These are phyloP conservation scores for Pheosia gnoma DNA, from an alignment of 2,888 invertebrate genomes.

Conservation along the genomic window DNA sequence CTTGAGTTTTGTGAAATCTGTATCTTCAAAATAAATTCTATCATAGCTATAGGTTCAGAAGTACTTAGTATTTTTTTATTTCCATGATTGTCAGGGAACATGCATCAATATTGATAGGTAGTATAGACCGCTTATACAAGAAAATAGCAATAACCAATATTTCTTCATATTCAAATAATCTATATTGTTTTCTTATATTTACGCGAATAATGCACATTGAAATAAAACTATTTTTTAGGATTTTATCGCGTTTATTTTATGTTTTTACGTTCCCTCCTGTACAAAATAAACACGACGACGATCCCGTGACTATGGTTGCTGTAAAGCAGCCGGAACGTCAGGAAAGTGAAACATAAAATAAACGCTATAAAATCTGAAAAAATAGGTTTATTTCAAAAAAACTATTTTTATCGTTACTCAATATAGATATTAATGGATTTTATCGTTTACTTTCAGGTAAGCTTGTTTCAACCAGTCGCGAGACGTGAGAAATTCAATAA, in stretches of 20 bases:
- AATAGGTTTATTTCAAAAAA: neutral
- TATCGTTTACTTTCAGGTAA: constrained; percentile 51
- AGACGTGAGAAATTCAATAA: constrained; percentile 53
- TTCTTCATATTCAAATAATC: neutral
- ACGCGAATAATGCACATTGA: too few species aligned
- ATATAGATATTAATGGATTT: constrained; percentile 19
- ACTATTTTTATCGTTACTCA: constrained; percentile 11
- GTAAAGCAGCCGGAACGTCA: too few species aligned
- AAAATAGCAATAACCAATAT: constrained; percentile 11
- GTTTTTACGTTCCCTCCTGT: too few species aligned
- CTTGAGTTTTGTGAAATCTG: neutral
- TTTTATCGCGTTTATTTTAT: too few species aligned
- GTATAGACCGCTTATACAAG: neutral
- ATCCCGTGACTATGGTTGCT: too few species aligned
- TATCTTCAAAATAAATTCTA: neutral
- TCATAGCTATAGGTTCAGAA: too few species aligned
- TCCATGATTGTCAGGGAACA: neutral
- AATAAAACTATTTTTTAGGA: too few species aligned
- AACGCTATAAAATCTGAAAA: too few species aligned
- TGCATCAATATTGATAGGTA: constrained; percentile 1
- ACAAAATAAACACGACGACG: too few species aligned
- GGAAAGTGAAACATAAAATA: too few species aligned
- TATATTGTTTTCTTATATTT: too few species aligned
- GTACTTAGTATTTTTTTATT: neutral
- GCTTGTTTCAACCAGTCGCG: constrained; percentile 25